Base-by-base conservation (phyloP, 2,797 vertebrate genomes). In the Rhinogobio ventralis region DNA sequence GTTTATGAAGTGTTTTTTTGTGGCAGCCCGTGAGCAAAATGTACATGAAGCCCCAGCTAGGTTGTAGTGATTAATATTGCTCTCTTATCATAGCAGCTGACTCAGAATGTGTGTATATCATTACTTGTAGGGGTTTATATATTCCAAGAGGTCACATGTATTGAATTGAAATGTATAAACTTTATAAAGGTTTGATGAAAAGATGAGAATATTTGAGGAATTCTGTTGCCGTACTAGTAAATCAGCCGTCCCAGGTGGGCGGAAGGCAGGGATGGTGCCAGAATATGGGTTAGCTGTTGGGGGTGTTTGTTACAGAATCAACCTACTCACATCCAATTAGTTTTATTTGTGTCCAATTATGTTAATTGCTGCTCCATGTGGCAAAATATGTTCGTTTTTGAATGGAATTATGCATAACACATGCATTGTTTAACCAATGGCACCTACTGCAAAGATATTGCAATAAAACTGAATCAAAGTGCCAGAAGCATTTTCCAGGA, bases 41-140 rank as follows among this genome's bases (percentile, higher is more conserved):
- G 91, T 92, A 89, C 90, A 92, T 90, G 86, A 81, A 91, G 91
- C 92, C 91, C 90, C 90, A 91, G 39, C 42, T 79, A 88, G 91
- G 69, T 72, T 86, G 57, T 78, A 19, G 88, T 90, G 90, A 92
- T 64, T 49, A 73, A 82, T 82, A 64, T 36, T 8, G 7, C 51
- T 39, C 5, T 80, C 30, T 64, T 57, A 25, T 67, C 46, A 39
- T 28, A 57, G 51, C 19, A 62, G 1, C 53, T 33, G 68, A 72
- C 53, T 51, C 14, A 17, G 33, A 55, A 90, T 90, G 90, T 85
- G 86, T 62, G 25, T 74, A 86, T 91, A 90, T 89, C 90, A 90
- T 91, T 90, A 92, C 91, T 87, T 42, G 33, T 81, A 88, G 90
- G 33, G 86, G 39, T 68, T 30, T 69, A 20, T 60, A 42, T 8